Evolutionary conservation across 1,140 invertebrate species (phyloP).

Genomic region (Oedothorax gibbosus): DNA sequence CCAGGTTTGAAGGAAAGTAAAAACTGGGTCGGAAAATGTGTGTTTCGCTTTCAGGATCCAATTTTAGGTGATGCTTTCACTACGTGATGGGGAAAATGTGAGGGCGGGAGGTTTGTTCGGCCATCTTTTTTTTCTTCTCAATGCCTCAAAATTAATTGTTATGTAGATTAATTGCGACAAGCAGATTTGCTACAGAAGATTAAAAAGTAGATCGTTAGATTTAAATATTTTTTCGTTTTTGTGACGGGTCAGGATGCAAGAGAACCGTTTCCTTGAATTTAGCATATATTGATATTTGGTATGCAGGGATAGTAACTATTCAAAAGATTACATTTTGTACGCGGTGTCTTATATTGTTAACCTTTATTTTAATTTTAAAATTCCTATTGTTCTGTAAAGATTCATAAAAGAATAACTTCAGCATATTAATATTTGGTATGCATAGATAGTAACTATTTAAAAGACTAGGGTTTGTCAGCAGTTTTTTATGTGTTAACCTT

Average conservation of each 20-base stretch:
- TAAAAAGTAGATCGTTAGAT: background rate
- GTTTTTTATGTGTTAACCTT: no score
- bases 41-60: background rate
- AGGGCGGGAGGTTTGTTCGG: slow-evolving; percentile 2
- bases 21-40: slow-evolving; percentile 21
- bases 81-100: slow-evolving; percentile 32
- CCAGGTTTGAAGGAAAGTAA: slow-evolving; percentile 43
- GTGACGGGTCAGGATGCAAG: background rate
- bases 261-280: background rate
- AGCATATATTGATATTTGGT: no score
- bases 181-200: no score
- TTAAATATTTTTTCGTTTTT: background rate
- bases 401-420: no score
- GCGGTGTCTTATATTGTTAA: no score
- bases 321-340: no score
- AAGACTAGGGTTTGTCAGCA: no score
- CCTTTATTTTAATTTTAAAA: no score
- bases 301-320: no score
- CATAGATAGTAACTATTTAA: no score
- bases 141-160: background rate
- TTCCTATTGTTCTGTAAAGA: no score
- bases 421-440: no score
- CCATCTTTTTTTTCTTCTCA: background rate
- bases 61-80: background rate
- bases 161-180: background rate